Conservation (phyloP, 2,888 invertebrate species). For the Melanchra persicariae region DNA sequence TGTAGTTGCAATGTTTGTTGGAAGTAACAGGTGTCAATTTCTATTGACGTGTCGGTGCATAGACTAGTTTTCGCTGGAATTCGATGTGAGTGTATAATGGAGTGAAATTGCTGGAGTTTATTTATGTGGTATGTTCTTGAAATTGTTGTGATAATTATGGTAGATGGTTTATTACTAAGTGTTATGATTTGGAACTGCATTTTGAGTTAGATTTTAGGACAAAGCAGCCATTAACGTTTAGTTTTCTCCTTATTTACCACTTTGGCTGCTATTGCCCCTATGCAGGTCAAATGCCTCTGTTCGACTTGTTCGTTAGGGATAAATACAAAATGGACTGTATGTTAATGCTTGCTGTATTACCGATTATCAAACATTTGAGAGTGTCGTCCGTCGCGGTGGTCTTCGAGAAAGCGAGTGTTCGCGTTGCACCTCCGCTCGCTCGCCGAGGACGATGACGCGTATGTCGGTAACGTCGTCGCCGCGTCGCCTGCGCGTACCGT, state of each 20-base stretch:
- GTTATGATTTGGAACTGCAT: neutral
- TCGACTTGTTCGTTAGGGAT: too few relatives aligned
- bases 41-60: conserved; percentile 52
- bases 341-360: too few relatives aligned
- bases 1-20: conserved; percentile 71
- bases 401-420: too few relatives aligned
- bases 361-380: too few relatives aligned
- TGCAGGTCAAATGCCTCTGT: neutral
- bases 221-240: neutral
- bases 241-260: neutral
- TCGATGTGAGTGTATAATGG: conserved; percentile 3
- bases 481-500: too few relatives aligned
- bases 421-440: too few relatives aligned
- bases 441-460: too few relatives aligned
- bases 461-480: too few relatives aligned
- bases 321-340: too few relatives aligned
- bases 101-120: conserved; percentile 3
- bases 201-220: neutral
- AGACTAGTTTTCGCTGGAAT: conserved; percentile 33
- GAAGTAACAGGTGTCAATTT: conserved; percentile 82
- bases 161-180: neutral
- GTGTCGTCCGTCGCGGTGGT: too few relatives aligned
- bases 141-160: neutral
- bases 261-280: neutral
- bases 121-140: conserved; percentile 11